Percentiles rank a stretch among this genome's conserved stretches.
phyloP scores from a whole-genome alignment of 2,113 vertebrate genomes.

The Theropithecus gelada region DNA sequence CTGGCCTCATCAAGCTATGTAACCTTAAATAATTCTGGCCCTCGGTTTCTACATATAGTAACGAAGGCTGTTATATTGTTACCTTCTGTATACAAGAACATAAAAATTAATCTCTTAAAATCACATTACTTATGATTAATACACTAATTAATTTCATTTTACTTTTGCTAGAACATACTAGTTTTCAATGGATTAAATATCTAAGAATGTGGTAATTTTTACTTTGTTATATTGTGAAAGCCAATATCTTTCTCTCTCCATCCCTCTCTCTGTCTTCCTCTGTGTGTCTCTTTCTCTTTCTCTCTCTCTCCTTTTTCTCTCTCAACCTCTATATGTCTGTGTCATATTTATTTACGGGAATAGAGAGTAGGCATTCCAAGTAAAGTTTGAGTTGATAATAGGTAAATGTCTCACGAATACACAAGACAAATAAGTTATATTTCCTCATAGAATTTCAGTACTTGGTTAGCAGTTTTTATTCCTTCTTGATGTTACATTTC shows the following conservation, averaged over 20 bases:
- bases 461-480: neutral
- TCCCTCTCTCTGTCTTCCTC: neutral
- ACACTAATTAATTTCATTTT: neutral
- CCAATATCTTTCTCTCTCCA: neutral
- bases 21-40: neutral
- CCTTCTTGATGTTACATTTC: neutral
- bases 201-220: neutral
- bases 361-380: neutral
- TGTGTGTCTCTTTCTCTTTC: too few species aligned
- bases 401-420: neutral
- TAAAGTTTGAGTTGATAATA: neutral
- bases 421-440: neutral
- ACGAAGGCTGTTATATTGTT: neutral
- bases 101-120: neutral
- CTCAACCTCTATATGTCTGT: neutral
- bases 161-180: neutral
- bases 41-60: neutral
- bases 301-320: neutral
- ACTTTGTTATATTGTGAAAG: neutral
- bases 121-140: neutral
- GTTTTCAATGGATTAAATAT: neutral
- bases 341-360: neutral
- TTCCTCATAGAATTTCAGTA: neutral
- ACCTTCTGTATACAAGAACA: neutral
- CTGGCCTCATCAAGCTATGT: neutral